Conservation (phyloP, 2,113 vertebrate genomes). For the Mesocricetus auratus region DNA sequence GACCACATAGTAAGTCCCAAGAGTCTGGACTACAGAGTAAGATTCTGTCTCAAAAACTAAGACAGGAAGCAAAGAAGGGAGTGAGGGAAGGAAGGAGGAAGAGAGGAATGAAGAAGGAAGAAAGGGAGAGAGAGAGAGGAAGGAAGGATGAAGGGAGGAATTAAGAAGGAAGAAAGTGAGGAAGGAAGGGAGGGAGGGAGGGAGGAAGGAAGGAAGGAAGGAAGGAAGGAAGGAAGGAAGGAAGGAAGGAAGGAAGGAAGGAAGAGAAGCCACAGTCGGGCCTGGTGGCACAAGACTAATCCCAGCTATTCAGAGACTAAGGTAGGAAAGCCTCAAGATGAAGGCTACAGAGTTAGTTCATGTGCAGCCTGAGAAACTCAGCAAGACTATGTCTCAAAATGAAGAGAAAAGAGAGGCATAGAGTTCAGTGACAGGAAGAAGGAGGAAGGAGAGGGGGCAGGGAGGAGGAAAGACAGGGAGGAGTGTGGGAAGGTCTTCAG, state of each 20-base stretch:
- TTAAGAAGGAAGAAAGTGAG: background rate
- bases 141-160: too few species aligned
- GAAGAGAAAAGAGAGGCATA: background rate
- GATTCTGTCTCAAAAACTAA: background rate
- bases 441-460: background rate
- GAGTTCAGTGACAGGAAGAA: background rate
- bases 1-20: background rate
- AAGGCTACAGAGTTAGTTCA: background rate
- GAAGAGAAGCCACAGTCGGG: background rate
- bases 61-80: too few species aligned
- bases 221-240: fast-evolving
- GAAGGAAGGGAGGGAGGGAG: background rate
- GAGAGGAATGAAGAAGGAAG: fast-evolving
- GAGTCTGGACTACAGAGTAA: background rate
- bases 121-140: fast-evolving
- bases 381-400: background rate
- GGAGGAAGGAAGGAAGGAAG: background rate
- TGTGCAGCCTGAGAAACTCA: background rate
- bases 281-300: background rate
- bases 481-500: too few species aligned
- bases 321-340: background rate
- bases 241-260: too few species aligned
- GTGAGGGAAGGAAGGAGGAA: fast-evolving
- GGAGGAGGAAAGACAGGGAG: fast-evolving
- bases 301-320: background rate